phyloP scores from a whole-genome alignment of 1,140 invertebrate genomes.

The Leptopilina clavipes region DNA sequence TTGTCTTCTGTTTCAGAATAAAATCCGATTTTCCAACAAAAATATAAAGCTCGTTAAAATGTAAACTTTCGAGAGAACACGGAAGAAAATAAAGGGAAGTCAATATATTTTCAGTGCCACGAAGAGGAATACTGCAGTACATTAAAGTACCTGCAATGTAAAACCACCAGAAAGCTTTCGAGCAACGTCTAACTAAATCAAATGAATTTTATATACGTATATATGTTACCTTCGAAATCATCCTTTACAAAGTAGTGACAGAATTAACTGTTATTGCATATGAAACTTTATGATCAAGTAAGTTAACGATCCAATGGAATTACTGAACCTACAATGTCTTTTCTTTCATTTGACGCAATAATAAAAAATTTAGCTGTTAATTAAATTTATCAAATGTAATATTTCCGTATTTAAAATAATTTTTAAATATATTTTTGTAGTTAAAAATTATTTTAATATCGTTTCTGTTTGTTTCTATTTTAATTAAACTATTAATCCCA shows the following conservation, averaged over 20 bases:
- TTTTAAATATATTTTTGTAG: no score
- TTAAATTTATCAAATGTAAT: no score
- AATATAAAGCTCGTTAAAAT: constrained; percentile 17
- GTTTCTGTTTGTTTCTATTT: no score
- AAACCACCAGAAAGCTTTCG: constrained; percentile 10
- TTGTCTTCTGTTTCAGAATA: background rate
- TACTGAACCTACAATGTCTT: background rate
- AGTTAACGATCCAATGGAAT: background rate
- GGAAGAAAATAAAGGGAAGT: constrained; percentile 20
- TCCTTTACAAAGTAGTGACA: constrained; percentile 19
- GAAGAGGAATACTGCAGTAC: background rate
- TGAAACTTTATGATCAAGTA: background rate
- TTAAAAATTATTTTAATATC: no score
- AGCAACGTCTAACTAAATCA: constrained; percentile 19
- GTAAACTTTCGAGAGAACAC: constrained; percentile 20
- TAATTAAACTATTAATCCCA: no score
- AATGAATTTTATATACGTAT: constrained; percentile 1
- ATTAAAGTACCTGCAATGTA: constrained; percentile 11
- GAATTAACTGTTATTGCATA: constrained; percentile 5
- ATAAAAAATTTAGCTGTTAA: no score
- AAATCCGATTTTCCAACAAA: background rate
- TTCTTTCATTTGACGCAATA: no score
- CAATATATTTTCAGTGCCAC: constrained; percentile 20
- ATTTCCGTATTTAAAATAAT: no score
- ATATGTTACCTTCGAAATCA: background rate